Evolutionary conservation across 2,888 invertebrate genomes (phyloP).

Genomic region (Lepidocyrtinus sp.): DNA sequence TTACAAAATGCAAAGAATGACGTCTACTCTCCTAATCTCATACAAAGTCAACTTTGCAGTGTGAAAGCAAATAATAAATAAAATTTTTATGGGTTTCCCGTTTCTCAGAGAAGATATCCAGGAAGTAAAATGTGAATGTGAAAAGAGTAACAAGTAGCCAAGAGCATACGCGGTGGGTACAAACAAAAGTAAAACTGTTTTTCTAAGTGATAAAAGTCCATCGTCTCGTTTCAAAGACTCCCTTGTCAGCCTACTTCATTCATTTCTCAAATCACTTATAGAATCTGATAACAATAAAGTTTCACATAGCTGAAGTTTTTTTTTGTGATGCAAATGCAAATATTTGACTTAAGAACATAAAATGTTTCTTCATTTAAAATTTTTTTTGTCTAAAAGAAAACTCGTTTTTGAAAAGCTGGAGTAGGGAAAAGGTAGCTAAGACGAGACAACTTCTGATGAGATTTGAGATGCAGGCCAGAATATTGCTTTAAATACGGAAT

Average conservation of each 20-base stretch:
- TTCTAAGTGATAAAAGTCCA: not conserved
- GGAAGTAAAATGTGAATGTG: slow-evolving; percentile 39
- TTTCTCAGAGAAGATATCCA: slow-evolving; percentile 39
- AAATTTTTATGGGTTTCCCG: slow-evolving; percentile 18
- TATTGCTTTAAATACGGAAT: not conserved
- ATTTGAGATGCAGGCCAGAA: not conserved
- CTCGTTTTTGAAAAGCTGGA: not conserved
- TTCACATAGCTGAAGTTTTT: not conserved
- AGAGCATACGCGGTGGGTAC: not conserved
- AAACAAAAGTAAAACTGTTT: not conserved
- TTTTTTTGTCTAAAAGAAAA: not conserved
- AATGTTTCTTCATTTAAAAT: not conserved
- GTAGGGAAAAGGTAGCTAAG: not conserved
- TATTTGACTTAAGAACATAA: slow-evolving; percentile 15
- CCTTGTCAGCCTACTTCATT: not conserved
- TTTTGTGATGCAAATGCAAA: slow-evolving; percentile 3
- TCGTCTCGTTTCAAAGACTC: not conserved
- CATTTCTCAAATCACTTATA: not conserved
- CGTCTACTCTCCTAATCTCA: no score
- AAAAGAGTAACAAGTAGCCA: not conserved
- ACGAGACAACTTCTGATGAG: not conserved
- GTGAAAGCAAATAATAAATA: slow-evolving; percentile 49
- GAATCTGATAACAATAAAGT: not conserved
- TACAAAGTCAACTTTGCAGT: not conserved
- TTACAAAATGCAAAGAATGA: not conserved